A percentile compares a stretch with the other conserved stretches of the same genome.
phyloP scores from a whole-genome alignment of 2,888 invertebrate genomes.

The Diplazon laetatorius region DNA sequence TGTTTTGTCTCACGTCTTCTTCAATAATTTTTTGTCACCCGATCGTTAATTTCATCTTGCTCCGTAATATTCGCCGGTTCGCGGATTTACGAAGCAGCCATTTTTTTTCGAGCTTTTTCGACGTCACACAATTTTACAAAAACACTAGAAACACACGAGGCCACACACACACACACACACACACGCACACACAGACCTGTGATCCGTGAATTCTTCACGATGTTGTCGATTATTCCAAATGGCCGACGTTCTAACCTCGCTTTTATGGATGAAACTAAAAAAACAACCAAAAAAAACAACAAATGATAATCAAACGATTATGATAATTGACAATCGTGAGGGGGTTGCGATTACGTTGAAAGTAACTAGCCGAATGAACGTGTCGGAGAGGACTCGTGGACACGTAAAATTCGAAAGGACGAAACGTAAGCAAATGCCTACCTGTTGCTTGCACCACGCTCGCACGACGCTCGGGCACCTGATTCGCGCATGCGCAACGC shows the following conservation, averaged over 20 bases:
- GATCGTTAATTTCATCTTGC: too few relatives aligned
- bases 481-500: conserved; percentile 67
- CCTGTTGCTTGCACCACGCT: conserved; percentile 67
- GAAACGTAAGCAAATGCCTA: conserved; percentile 56
- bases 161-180: background rate
- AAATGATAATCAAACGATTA: too few relatives aligned
- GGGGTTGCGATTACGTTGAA: too few relatives aligned
- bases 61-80: conserved; percentile 16
- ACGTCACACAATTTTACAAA: conserved; percentile 1
- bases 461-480: conserved; percentile 62
- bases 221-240: conserved; percentile 42
- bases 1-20: too few relatives aligned
- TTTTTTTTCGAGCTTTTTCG: background rate
- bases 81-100: conserved; percentile 6
- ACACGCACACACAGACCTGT: conserved; percentile 11
- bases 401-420: conserved; percentile 39
- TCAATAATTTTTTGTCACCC: too few relatives aligned
- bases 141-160: conserved; percentile 13
- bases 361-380: background rate
- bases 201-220: conserved; percentile 2
- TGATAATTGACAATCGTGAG: too few relatives aligned
- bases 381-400: conserved; percentile 13
- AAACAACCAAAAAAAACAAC: too few relatives aligned
- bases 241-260: conserved; percentile 56
- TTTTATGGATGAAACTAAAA: too few relatives aligned